A percentile compares a stretch with the other conserved stretches of the same genome.
These are phyloP conservation scores for Thymallus thymallus DNA, from an alignment of 2,113 vertebrate species.

Conservation along the genomic window DNA sequence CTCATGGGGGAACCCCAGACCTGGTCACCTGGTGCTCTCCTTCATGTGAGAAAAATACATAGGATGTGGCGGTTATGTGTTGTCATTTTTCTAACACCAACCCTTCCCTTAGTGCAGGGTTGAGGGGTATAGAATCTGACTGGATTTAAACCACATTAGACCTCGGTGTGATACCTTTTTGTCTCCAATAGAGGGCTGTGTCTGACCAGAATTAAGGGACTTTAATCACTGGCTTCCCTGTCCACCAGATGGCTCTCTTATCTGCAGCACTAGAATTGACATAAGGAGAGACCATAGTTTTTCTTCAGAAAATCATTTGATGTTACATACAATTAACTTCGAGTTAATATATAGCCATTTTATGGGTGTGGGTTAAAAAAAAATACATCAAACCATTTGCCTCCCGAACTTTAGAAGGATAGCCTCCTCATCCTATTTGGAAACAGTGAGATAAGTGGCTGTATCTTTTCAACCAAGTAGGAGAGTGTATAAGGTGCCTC, in stretches of 20 bases:
- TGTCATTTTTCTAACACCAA: no score
- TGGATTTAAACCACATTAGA: no score
- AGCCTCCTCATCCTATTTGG: not conserved
- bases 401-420: not conserved
- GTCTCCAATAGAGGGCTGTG: constrained; percentile 27
- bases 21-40: no score
- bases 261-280: not conserved
- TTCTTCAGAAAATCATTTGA: not conserved
- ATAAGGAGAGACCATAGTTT: not conserved
- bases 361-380: not conserved
- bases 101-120: not conserved
- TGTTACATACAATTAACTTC: no score
- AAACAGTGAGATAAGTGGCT: not conserved
- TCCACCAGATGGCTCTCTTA: constrained; percentile 5
- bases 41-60: no score
- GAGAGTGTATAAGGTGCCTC: not conserved
- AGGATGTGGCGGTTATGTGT: no score
- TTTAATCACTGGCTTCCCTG: not conserved
- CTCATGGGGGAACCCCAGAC: no score
- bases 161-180: no score
- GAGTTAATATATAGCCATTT: not conserved
- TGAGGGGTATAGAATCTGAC: no score
- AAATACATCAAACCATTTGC: not conserved
- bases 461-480: not conserved
- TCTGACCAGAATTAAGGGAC: not conserved